Conservation (phyloP, 2,113 vertebrate genomes). For the Pangasianodon hypophthalmus region DNA sequence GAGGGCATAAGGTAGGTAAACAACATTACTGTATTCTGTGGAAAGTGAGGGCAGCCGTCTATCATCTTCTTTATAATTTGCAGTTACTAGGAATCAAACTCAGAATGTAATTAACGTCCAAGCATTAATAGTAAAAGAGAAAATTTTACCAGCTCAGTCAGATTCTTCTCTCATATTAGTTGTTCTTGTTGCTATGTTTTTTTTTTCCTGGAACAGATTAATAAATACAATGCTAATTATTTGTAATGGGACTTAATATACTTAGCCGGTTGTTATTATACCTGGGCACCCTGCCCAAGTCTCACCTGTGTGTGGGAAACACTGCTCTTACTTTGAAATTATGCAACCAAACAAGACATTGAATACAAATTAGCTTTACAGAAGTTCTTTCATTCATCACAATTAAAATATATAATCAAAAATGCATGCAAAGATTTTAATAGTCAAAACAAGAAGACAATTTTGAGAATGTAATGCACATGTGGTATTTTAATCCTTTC, state of each 20-base stretch:
- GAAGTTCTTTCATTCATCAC: not conserved
- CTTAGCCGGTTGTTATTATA: not conserved
- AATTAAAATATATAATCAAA: not conserved
- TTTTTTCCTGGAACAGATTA: not conserved
- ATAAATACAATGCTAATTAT: not conserved
- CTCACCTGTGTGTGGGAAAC: slow-evolving; percentile 8
- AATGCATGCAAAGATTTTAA: not conserved
- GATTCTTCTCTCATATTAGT: not conserved
- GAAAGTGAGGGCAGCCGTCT: not conserved
- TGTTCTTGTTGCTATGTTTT: not conserved
- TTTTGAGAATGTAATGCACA: not conserved
- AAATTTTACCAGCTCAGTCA: not conserved
- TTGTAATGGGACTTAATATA: not conserved
- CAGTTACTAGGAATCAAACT: not conserved
- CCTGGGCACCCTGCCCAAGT: not conserved
- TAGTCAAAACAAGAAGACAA: not conserved
- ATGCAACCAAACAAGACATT: not conserved
- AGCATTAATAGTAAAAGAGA: not conserved
- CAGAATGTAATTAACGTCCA: not conserved
- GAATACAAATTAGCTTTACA: not conserved
- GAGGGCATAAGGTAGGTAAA: no score
- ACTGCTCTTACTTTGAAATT: not conserved
- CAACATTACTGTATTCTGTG: not conserved
- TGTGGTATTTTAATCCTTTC: not conserved
- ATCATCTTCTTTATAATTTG: not conserved